phyloP scores from a whole-genome alignment of 2,888 invertebrate genomes.

The Charanyca ferruginea region DNA sequence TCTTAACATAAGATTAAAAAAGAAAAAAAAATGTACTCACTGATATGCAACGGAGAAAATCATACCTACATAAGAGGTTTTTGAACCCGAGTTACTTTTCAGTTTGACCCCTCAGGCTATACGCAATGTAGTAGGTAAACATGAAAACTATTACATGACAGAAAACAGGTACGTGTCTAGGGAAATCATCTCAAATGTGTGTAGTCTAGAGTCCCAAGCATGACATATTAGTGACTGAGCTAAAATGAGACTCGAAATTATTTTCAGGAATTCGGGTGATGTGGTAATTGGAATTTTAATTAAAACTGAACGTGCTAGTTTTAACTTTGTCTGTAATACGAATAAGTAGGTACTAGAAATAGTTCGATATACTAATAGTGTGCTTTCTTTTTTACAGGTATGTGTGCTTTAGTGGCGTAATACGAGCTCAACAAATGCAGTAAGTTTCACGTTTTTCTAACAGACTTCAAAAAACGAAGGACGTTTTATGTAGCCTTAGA shows the following conservation, averaged over 20 bases:
- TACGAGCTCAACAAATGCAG: neutral
- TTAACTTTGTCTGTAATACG: neutral
- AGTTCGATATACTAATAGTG: neutral
- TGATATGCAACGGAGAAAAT: neutral
- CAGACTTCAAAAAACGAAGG: too few species aligned
- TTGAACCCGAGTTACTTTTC: conserved; percentile 3
- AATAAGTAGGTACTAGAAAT: neutral
- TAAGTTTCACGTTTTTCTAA: conserved; percentile 16
- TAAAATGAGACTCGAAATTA: conserved; percentile 21
- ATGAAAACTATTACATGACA: conserved; percentile 22
- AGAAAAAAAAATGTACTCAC: too few species aligned
- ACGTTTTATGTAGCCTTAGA: too few species aligned
- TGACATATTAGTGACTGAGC: conserved; percentile 12
- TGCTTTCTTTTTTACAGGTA: conserved; percentile 27
- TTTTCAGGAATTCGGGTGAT: conserved; percentile 7
- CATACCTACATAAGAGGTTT: neutral
- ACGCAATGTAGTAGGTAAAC: conserved; percentile 12
- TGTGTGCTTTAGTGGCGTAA: neutral
- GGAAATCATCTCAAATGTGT: conserved; percentile 38
- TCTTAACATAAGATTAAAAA: too few species aligned
- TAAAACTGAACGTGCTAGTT: conserved; percentile 18
- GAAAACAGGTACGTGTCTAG: conserved; percentile 31
- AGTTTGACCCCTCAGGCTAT: neutral
- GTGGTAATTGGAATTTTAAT: conserved; percentile 36
- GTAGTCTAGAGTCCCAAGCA: conserved; percentile 5